Evolutionary conservation across 2,113 vertebrate genomes (phyloP).

Genomic region (Nothobranchius furzeri): DNA sequence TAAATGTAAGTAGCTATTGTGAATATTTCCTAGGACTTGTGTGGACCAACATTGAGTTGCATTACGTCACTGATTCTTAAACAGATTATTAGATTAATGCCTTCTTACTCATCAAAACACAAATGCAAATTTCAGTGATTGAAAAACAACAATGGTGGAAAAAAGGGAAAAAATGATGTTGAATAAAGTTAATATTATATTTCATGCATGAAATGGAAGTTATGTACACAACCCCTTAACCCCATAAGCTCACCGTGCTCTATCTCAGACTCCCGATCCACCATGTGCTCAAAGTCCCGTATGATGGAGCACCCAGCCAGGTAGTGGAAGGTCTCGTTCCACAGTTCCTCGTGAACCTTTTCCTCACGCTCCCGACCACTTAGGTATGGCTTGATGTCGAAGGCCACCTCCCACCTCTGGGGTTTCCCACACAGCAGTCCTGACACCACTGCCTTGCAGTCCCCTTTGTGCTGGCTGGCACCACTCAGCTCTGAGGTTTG

Average conservation of each 20-base stretch:
- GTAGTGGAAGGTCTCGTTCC: slow-evolving; percentile 95
- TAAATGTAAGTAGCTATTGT: no score
- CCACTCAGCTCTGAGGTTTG: slow-evolving; percentile 18
- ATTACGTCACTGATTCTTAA: no score
- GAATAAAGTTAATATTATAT: no score
- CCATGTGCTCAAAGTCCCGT: slow-evolving; percentile 92
- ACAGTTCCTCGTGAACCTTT: slow-evolving; percentile 81
- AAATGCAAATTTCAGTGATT: no score
- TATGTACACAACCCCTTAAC: not conserved
- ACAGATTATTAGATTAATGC: no score
- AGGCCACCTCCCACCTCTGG: slow-evolving; percentile 89
- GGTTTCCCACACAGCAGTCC: slow-evolving; percentile 83
- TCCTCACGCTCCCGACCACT: slow-evolving; percentile 73
- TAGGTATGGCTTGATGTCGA: slow-evolving; percentile 85
- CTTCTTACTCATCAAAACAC: no score
- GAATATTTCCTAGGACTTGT: no score
- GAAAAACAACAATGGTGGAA: no score
- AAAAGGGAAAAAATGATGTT: no score
- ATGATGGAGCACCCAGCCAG: slow-evolving; percentile 91
- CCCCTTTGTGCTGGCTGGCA: slow-evolving; percentile 41
- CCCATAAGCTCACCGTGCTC: slow-evolving; percentile 84
- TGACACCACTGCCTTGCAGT: slow-evolving; percentile 88
- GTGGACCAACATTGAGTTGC: no score
- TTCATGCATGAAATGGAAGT: no score
- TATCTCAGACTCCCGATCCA: slow-evolving; percentile 86